These are phyloP conservation scores for Calyptomena viridis DNA, from an alignment of 2,113 vertebrate genomes.

Conservation along the genomic window DNA sequence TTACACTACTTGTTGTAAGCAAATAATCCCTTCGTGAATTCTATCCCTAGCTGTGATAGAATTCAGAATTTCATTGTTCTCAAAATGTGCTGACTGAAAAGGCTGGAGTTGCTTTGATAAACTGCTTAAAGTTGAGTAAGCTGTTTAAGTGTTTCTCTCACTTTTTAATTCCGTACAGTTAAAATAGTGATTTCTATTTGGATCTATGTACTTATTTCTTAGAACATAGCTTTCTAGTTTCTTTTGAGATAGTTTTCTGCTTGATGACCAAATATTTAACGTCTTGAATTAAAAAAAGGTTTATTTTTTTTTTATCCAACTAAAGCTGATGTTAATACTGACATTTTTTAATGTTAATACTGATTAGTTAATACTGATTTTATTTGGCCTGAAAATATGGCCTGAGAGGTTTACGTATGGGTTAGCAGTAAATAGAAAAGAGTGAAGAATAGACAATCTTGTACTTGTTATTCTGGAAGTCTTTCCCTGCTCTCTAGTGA, in stretches of 20 bases:
- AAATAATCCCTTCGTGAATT: constrained; percentile 11
- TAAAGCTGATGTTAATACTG: not conserved
- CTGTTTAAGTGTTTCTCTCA: constrained; percentile 14
- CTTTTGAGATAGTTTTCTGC: not conserved
- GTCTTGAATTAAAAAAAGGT: not conserved
- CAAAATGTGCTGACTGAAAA: constrained; percentile 24
- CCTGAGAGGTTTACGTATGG: not conserved
- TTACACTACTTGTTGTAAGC: not conserved
- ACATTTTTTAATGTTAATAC: too few species aligned
- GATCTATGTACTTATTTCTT: not conserved
- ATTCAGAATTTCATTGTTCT: constrained; percentile 22
- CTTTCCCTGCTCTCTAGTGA: not conserved
- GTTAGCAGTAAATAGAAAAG: not conserved
- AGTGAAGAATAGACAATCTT: not conserved
- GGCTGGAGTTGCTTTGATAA: constrained; percentile 29
- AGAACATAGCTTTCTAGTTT: not conserved
- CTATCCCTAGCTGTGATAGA: not conserved
- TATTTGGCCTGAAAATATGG: not conserved
- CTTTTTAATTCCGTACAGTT: not conserved
- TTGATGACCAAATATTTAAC: not conserved
- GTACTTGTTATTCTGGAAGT: not conserved
- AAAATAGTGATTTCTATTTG: not conserved
- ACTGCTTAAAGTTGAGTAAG: constrained; percentile 28
- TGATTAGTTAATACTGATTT: too few species aligned
- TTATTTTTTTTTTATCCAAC: not conserved